phyloP scores from a whole-genome alignment of 2,113 vertebrate genomes.

The Accipiter cooperii region DNA sequence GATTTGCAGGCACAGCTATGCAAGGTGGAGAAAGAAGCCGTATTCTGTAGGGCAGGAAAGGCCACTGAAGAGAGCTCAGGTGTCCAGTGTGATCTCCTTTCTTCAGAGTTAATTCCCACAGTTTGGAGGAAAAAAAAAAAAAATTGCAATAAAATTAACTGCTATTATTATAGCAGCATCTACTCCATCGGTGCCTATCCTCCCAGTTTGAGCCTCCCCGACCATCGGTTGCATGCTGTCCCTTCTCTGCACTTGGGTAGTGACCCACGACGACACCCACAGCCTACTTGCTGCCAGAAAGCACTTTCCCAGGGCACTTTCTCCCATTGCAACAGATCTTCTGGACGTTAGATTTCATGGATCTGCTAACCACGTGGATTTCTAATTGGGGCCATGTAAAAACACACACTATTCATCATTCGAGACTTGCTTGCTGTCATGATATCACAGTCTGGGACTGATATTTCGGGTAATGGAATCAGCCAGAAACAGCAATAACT shows the following conservation, averaged over 20 bases:
- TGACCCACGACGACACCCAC: neutral
- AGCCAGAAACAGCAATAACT: constrained; percentile 2
- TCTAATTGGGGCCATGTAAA: neutral
- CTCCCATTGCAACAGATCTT: neutral
- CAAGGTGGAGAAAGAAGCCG: neutral
- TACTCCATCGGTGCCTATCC: neutral
- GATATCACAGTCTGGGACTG: neutral
- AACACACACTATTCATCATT: neutral
- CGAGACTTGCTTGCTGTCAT: neutral
- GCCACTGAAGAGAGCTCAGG: neutral
- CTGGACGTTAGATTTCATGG: neutral
- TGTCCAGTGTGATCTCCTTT: neutral
- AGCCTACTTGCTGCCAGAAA: neutral
- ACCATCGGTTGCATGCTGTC: neutral
- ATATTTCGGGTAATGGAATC: neutral
- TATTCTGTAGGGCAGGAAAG: neutral
- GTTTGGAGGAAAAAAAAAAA: neutral
- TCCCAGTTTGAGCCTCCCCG: neutral
- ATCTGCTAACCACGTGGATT: neutral
- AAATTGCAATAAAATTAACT: neutral
- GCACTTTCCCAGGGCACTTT: neutral
- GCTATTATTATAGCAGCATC: neutral
- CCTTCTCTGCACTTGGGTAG: neutral
- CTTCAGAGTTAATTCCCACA: neutral
- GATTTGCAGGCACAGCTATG: neutral